These are phyloP conservation scores for Apis dorsata DNA, from an alignment of 1,140 invertebrate species.

Conservation along the genomic window DNA sequence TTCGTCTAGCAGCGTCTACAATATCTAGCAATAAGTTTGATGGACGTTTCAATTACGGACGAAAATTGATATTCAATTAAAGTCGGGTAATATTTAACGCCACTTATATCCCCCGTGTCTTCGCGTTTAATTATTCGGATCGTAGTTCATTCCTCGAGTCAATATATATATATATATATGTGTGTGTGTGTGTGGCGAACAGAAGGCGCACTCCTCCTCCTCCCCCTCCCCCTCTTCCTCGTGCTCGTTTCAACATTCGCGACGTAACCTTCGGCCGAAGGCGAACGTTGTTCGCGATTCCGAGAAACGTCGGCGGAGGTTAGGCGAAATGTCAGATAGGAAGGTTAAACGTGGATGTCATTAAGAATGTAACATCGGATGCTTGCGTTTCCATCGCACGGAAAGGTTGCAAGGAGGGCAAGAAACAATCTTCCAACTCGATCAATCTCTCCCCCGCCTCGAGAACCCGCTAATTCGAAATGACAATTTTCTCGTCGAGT, in stretches of 20 bases:
- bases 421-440: constrained; percentile 1
- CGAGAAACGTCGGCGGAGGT: constrained; percentile 53
- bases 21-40: too few relatives aligned
- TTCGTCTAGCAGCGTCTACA: too few relatives aligned
- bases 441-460: background rate
- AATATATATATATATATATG: background rate
- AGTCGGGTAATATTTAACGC: too few relatives aligned
- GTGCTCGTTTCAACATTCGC: background rate
- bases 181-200: too few relatives aligned
- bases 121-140: constrained; percentile 10
- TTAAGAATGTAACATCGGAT: constrained; percentile 44
- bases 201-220: too few relatives aligned
- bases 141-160: background rate
- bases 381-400: constrained; percentile 35
- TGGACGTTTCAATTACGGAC: background rate
- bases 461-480: background rate
- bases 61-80: background rate
- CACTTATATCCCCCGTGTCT: background rate
- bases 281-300: constrained; percentile 35
- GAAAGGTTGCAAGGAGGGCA: constrained; percentile 24
- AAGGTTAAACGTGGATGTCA: constrained; percentile 47
- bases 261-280: constrained; percentile 32
- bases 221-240: too few relatives aligned
- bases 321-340: constrained; percentile 52
- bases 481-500: background rate